These are phyloP conservation scores for Campodea augens DNA, from an alignment of 1,140 invertebrate genomes.

Conservation along the genomic window DNA sequence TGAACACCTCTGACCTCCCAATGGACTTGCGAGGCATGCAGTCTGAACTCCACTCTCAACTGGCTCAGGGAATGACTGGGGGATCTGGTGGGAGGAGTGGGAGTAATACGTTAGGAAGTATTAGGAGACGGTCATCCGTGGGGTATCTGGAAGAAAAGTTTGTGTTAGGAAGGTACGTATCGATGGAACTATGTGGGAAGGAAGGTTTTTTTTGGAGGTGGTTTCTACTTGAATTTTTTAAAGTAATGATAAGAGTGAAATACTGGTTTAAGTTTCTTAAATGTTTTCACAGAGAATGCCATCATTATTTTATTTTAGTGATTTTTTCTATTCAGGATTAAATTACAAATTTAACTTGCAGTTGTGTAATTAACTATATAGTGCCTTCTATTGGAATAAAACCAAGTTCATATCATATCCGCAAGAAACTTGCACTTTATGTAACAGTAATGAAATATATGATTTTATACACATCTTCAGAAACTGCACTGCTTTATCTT, in stretches of 20 bases:
- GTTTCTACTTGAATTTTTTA: not conserved
- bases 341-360: too few species aligned
- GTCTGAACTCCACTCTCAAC: constrained; percentile 47
- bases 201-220: not conserved
- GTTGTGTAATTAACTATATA: too few species aligned
- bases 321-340: not conserved
- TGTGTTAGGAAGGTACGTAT: constrained; percentile 30
- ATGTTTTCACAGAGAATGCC: not conserved
- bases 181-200: constrained; percentile 1
- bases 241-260: not conserved
- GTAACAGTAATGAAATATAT: too few species aligned
- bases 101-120: constrained; percentile 9
- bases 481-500: too few species aligned
- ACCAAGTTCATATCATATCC: too few species aligned
- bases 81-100: constrained; percentile 14
- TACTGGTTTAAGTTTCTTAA: not conserved
- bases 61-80: constrained; percentile 3
- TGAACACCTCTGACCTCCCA: constrained; percentile 50
- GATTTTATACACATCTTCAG: too few species aligned
- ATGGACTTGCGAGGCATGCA: constrained; percentile 59
- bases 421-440: too few species aligned
- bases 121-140: constrained; percentile 38
- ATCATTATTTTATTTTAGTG: not conserved
- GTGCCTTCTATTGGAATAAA: too few species aligned
- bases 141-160: constrained; percentile 62